Conservation (phyloP, 2,888 invertebrate genomes). For the Leucophenga maculata region DNA sequence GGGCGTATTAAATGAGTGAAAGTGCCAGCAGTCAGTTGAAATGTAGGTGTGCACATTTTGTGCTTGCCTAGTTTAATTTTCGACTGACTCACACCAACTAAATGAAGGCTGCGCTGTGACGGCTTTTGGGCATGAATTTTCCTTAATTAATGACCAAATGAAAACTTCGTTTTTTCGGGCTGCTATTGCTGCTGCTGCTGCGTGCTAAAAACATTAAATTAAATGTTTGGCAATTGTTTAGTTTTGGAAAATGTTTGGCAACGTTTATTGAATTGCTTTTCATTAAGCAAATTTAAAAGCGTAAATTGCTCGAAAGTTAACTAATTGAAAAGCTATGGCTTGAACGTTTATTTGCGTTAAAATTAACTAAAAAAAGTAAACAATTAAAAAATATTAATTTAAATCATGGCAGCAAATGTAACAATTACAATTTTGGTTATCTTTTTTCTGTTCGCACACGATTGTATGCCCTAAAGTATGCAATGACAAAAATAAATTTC, state of each 20-base stretch:
- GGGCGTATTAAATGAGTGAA: no score
- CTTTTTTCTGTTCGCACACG: neutral
- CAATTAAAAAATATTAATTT: no score
- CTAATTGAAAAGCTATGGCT: no score
- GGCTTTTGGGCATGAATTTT: conserved; percentile 32
- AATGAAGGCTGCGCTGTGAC: neutral
- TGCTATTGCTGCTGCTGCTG: conserved; percentile 34
- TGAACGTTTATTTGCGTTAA: no score
- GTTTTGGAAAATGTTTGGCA: neutral
- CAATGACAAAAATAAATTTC: conserved; percentile 17
- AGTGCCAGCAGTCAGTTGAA: no score
- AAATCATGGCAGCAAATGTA: no score
- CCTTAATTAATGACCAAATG: conserved; percentile 54
- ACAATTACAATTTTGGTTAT: no score
- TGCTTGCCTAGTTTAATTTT: conserved; percentile 53
- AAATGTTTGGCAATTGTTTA: conserved; percentile 46
- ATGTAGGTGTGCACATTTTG: conserved; percentile 35
- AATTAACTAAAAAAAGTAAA: no score
- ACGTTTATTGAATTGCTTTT: neutral
- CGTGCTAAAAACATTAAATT: conserved; percentile 46
- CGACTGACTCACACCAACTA: no score
- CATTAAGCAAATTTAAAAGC: neutral
- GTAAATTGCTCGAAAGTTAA: no score
- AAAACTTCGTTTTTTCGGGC: conserved; percentile 30
- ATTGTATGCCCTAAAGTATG: neutral